Evolutionary conservation across 2,888 invertebrate species (phyloP).

Genomic region (Rotaria macrura): DNA sequence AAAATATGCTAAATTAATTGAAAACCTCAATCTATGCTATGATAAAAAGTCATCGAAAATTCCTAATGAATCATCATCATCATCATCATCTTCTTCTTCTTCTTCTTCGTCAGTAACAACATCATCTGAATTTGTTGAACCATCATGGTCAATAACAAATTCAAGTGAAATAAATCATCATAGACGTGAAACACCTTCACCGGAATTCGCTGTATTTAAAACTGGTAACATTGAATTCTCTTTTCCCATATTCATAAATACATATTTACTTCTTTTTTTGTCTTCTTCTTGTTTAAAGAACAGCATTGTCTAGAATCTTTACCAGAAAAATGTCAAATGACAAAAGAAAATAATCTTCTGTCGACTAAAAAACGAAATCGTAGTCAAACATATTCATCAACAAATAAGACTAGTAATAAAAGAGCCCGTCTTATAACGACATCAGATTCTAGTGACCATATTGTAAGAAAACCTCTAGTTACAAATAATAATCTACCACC

Average conservation of each 20-base stretch:
- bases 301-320: neutral
- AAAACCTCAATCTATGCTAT: neutral
- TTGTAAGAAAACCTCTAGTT: neutral
- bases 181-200: neutral
- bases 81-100: neutral
- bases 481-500: neutral
- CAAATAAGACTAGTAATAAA: neutral
- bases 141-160: neutral
- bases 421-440: neutral
- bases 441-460: neutral
- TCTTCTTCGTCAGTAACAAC: neutral
- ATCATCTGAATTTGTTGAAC: neutral
- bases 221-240: neutral
- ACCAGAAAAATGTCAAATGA: neutral
- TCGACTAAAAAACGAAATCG: neutral
- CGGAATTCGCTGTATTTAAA: neutral
- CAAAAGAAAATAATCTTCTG: neutral
- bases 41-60: neutral
- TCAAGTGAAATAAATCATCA: neutral
- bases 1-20: constrained; percentile 15
- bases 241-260: no score
- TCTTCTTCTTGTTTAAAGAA: no score
- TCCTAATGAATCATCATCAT: neutral
- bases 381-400: neutral
- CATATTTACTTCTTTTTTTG: neutral